phyloP scores from a whole-genome alignment of 2,888 invertebrate species.

The Tetropium fuscum region DNA sequence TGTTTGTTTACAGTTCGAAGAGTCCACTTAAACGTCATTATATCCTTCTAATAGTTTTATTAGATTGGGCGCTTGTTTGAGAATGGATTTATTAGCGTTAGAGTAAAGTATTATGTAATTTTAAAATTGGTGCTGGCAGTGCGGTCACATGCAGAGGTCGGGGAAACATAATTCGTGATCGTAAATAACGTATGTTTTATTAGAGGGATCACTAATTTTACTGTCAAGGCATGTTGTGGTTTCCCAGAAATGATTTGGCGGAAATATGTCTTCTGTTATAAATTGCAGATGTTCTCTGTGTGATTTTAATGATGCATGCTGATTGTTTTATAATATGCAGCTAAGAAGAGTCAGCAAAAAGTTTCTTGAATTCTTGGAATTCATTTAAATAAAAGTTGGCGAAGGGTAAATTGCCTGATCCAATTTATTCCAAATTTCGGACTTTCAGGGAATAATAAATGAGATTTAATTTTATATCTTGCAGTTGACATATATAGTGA shows the following conservation, averaged over 20 bases:
- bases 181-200: not conserved
- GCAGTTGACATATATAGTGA: no score
- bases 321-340: no score
- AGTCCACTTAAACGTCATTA: constrained; percentile 6
- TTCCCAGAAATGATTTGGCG: constrained; percentile 2
- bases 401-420: no score
- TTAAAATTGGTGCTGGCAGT: not conserved
- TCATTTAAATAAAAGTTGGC: no score
- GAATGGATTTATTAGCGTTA: constrained; percentile 1
- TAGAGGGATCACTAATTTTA: not conserved
- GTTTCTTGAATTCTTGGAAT: no score
- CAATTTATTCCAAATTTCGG: no score
- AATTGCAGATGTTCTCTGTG: not conserved
- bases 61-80: not conserved
- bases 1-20: constrained; percentile 29
- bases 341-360: no score
- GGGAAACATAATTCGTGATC: not conserved
- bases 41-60: not conserved
- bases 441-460: no score
- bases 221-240: not conserved
- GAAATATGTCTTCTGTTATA: not conserved
- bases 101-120: constrained; percentile 1
- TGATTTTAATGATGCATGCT: not conserved
- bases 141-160: not conserved
- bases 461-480: no score